Base-by-base conservation (phyloP, 2,113 vertebrate species). In the Gopherus flavomarginatus region DNA sequence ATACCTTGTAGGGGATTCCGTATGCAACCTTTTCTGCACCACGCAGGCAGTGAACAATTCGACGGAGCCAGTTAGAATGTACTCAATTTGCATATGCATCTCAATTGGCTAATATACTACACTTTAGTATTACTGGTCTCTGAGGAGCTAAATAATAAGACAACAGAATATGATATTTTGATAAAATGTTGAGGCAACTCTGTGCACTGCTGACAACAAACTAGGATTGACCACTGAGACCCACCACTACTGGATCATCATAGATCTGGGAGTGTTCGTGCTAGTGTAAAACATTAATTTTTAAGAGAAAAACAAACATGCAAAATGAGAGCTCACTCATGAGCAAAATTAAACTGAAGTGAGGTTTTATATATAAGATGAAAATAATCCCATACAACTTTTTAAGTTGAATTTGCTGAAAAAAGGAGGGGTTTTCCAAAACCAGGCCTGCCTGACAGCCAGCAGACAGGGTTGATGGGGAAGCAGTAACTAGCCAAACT, bases 311-410 rank as follows among this genome's bases (percentile, higher is more conserved):
- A 90, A 80, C 87, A 95, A 95, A 96, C 85, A 84, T 3, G 52
- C 91, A 96, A 92, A 96, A 95, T 6, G 42, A 94, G 91, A 94
- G 78, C 88, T 84, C 5, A 22, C 49, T 96, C 86, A 42, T 17
- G n/a, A 94, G 79, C 31, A 94, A 79, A 82, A 53, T 86, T 90
- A 24, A 65, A 79, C 1, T 62, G 90, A 88, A 91, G 65, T 47
- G 21, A 94, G n/a, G 53, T 83, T 86, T 82, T 53, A 83, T 35
- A 38, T 38, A 91, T 88, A 65, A 65, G 75, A 83, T 54, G 24
- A 96, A 97, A 97, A 92, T 90, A 94, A 93, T 85, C 87, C 87
- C 47, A 85, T 87, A 49, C 81, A 93, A 81, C 47, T 88, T 92
- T 93, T 92, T 93, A 91, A 88, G 96, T 57, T 27, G 47, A 92